Percentiles rank a stretch among this genome's conserved stretches.
Evolutionary conservation across 1,140 invertebrate genomes (phyloP).

Genomic region (Drosophila saltans): DNA sequence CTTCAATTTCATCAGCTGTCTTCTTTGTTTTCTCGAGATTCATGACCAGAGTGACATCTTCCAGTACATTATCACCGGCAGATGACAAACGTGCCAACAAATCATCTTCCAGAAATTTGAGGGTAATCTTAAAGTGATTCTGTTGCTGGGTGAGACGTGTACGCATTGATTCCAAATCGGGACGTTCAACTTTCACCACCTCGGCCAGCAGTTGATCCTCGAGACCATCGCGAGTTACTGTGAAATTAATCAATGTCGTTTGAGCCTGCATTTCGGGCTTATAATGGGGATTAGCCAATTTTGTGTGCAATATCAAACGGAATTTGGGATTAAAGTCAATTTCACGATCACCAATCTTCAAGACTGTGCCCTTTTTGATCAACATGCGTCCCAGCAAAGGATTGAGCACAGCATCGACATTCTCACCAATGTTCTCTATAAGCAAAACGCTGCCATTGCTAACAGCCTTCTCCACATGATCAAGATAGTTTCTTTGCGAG

Average conservation of each 20-base stretch:
- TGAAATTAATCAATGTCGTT: conserved; percentile 97
- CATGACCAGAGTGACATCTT: conserved; percentile 94
- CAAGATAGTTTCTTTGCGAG: conserved; percentile 92
- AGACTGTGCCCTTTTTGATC: conserved; percentile 91
- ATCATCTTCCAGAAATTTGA: conserved; percentile 96
- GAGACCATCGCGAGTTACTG: conserved; percentile 95
- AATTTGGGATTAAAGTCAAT: conserved; percentile 94
- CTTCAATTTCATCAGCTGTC: conserved; percentile 95
- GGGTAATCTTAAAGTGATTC: conserved; percentile 96
- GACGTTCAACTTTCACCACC: conserved; percentile 96
- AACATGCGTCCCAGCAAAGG: conserved; percentile 94
- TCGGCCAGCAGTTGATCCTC: conserved; percentile 97
- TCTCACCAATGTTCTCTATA: conserved; percentile 95
- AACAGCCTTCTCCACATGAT: conserved; percentile 92
- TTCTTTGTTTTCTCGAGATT: conserved; percentile 97
- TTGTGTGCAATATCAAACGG: conserved; percentile 94
- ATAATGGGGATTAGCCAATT: conserved; percentile 97
- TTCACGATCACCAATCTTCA: conserved; percentile 95
- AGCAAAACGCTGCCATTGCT: conserved; percentile 89
- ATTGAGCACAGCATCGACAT: conserved; percentile 94
- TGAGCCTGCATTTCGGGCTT: conserved; percentile 98
- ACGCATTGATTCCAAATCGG: conserved; percentile 92
- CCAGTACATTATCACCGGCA: conserved; percentile 95
- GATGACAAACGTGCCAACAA: conserved; percentile 93
- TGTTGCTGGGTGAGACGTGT: conserved; percentile 94